A percentile compares a stretch with the other conserved stretches of the same genome.
Evolutionary conservation across 1,140 invertebrate genomes (phyloP).

Genomic region (Lordiphosa collinella): DNA sequence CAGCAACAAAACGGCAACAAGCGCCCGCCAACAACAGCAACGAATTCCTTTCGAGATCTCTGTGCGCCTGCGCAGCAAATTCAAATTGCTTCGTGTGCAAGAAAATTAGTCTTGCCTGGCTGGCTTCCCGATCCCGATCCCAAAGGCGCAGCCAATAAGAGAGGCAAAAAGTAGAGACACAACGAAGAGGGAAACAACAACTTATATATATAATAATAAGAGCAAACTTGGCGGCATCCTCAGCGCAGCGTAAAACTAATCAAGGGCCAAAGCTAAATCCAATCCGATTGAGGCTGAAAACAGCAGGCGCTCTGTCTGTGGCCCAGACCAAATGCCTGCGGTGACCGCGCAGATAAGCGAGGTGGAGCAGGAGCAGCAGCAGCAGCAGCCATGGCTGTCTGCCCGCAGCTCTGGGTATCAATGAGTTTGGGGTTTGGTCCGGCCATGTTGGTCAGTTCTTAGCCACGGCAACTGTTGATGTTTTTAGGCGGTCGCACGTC

Average conservation of each 20-base stretch:
- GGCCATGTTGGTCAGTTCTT: constrained; percentile 42
- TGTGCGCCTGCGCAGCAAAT: constrained; percentile 55
- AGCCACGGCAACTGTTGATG: constrained; percentile 72
- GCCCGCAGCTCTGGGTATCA: constrained; percentile 56
- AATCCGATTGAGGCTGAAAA: constrained; percentile 67
- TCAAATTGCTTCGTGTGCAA: constrained; percentile 79
- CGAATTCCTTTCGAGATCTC: constrained; percentile 62
- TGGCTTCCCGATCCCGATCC: constrained; percentile 32
- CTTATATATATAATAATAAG: constrained; percentile 72
- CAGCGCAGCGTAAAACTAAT: constrained; percentile 68
- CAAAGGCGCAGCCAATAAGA: constrained; percentile 25
- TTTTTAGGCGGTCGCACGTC: constrained; percentile 79
- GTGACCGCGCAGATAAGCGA: constrained; percentile 49
- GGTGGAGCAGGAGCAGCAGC: constrained; percentile 12
- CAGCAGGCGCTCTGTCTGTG: constrained; percentile 19
- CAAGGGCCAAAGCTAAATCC: constrained; percentile 77
- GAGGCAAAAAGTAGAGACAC: constrained; percentile 11
- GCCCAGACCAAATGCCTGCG: constrained; percentile 41
- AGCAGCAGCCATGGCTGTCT: constrained; percentile 27
- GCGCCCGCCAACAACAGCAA: constrained; percentile 44
- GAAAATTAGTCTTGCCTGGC: constrained; percentile 76
- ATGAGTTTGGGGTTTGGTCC: constrained; percentile 51
- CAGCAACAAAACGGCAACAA: constrained; percentile 58
- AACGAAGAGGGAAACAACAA: constrained; percentile 15
- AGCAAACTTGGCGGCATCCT: constrained; percentile 59